A percentile compares a stretch with the other conserved stretches of the same genome.
Conservation (phyloP, 2,113 vertebrate species). For the Alexandromys fortis region DNA sequence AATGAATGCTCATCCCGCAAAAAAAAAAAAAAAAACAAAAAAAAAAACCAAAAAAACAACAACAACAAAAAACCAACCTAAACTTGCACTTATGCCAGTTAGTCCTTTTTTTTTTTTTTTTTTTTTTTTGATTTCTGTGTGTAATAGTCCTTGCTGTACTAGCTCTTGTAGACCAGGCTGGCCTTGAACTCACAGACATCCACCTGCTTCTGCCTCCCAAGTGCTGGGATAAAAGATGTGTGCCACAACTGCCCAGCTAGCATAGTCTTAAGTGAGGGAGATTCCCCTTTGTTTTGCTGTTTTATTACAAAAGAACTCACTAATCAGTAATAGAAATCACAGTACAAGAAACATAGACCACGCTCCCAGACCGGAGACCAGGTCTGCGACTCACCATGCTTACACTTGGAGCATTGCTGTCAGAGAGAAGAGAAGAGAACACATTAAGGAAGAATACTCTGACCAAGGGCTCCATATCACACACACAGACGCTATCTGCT, state of each 20-base stretch:
- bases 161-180: no score
- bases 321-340: slow-evolving; percentile 25
- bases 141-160: no score
- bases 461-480: slow-evolving; percentile 54
- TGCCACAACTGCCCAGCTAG: background rate
- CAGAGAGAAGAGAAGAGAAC: slow-evolving; percentile 83
- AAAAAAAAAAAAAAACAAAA: background rate
- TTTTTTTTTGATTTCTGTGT: no score
- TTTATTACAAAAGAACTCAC: background rate
- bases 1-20: background rate
- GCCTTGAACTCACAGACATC: no score
- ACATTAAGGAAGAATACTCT: slow-evolving; percentile 68
- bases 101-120: background rate
- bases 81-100: background rate
- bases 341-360: slow-evolving; percentile 43
- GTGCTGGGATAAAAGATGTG: no score
- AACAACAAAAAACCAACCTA: background rate
- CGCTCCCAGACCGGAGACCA: slow-evolving; percentile 11
- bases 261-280: background rate
- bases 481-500: slow-evolving; percentile 58
- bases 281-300: background rate
- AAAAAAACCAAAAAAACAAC: background rate
- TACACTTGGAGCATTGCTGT: slow-evolving; percentile 99
- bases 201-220: no score
- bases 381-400: slow-evolving; percentile 92